phyloP scores from a whole-genome alignment of 2,113 vertebrate species.

The Corythornis cristatus region DNA sequence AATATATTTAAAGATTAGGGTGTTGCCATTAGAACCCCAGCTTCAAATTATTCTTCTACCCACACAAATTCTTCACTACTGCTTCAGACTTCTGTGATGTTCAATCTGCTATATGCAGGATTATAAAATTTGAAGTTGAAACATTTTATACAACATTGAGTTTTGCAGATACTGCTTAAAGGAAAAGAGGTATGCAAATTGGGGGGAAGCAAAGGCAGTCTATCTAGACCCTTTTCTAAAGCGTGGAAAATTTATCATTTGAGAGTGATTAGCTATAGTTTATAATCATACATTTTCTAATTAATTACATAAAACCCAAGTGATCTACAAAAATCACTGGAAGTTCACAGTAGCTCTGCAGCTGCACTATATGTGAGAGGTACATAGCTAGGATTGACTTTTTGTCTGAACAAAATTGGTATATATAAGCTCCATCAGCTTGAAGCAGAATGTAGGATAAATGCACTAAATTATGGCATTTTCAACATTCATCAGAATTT shows the following conservation, averaged over 20 bases:
- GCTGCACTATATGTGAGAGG: neutral
- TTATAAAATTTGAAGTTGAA: constrained; percentile 6
- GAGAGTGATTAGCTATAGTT: neutral
- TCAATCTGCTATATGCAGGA: neutral
- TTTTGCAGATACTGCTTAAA: neutral
- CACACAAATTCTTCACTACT: neutral
- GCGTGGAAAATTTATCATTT: neutral
- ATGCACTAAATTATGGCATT: neutral
- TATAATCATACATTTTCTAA: neutral
- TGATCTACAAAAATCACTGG: neutral
- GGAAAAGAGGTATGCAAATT: neutral
- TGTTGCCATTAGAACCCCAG: neutral
- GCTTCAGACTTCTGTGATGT: neutral
- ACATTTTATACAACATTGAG: neutral
- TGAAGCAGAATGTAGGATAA: neutral
- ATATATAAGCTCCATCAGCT: neutral
- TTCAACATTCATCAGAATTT: neutral
- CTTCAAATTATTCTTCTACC: neutral
- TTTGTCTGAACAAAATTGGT: neutral
- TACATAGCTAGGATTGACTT: neutral
- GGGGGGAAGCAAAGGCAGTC: neutral
- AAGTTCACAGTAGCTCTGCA: neutral
- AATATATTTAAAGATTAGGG: neutral
- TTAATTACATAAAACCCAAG: neutral
- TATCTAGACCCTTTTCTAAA: neutral